Evolutionary conservation across 2,113 vertebrate genomes (phyloP).

Genomic region (Esox niger): DNA sequence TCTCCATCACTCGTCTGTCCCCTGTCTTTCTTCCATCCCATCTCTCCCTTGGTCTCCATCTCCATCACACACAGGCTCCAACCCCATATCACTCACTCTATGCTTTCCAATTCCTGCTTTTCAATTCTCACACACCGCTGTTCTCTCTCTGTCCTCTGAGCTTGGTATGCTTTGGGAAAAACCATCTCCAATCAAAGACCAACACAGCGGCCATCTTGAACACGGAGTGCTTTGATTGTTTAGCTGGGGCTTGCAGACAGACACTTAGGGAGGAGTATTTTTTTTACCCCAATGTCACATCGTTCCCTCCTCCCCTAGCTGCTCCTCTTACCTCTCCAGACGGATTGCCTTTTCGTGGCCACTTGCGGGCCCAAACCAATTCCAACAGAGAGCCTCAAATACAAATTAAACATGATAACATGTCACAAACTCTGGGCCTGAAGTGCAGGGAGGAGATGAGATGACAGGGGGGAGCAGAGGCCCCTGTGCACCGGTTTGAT

Average conservation of each 20-base stretch:
- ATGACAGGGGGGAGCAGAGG: conserved; percentile 26
- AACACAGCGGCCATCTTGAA: conserved; percentile 49
- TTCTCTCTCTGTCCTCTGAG: neutral
- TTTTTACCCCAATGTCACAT: conserved; percentile 35
- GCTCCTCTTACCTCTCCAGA: conserved; percentile 32
- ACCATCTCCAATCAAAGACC: conserved; percentile 35
- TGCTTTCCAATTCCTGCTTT: neutral
- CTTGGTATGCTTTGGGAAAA: conserved; percentile 22
- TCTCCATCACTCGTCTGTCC: too few relatives aligned
- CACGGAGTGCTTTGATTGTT: conserved; percentile 62
- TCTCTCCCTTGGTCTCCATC: neutral
- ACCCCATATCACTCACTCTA: neutral
- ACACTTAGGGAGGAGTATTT: neutral
- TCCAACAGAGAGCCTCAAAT: conserved; percentile 57
- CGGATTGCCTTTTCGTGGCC: conserved; percentile 39
- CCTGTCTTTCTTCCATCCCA: too few relatives aligned
- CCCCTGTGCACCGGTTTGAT: conserved; percentile 37
- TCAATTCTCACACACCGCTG: neutral
- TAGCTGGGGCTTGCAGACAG: conserved; percentile 38
- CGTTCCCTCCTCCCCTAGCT: conserved; percentile 17
- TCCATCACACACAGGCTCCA: neutral
- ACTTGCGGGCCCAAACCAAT: conserved; percentile 61
- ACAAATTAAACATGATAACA: conserved; percentile 70
- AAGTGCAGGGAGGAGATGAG: conserved; percentile 17
- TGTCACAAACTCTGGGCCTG: conserved; percentile 46